A percentile compares a stretch with the other conserved stretches of the same genome.
Evolutionary conservation across 64 coral and sea anemone genomes (phyloP).

Genomic region (Dendronephthya gigantea): DNA sequence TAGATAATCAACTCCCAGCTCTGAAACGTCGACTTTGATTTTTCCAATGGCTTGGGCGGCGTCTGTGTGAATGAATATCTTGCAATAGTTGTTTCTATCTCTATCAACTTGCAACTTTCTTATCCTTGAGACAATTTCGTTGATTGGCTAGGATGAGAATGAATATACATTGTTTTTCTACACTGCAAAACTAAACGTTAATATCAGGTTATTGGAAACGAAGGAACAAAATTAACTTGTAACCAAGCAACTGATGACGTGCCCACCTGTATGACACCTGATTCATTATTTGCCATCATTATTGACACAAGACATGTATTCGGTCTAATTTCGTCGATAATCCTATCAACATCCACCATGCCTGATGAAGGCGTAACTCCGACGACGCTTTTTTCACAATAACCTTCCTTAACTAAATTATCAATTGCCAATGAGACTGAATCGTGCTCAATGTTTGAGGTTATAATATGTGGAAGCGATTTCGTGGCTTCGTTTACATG

Average conservation of each 20-base stretch:
- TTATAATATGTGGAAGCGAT: constrained; percentile 66
- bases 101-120: constrained; percentile 41
- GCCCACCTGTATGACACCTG: constrained; percentile 89
- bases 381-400: constrained; percentile 51
- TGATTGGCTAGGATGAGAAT: constrained; percentile 54
- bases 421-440: constrained; percentile 58
- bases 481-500: background rate
- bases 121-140: constrained; percentile 53
- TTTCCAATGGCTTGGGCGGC: constrained; percentile 91
- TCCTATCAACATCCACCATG: constrained; percentile 49
- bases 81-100: constrained; percentile 25
- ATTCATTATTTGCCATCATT: constrained; percentile 98
- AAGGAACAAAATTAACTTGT: no score
- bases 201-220: no score
- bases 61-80: constrained; percentile 78
- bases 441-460: constrained; percentile 86
- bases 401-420: constrained; percentile 32
- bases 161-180: no score
- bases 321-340: constrained; percentile 43
- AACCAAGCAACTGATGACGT: background rate
- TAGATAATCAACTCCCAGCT: constrained; percentile 73
- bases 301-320: constrained; percentile 95
- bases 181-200: no score
- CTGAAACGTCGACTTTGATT: constrained; percentile 65
- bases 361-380: constrained; percentile 55